A percentile compares a stretch with the other conserved stretches of the same genome.
Evolutionary conservation across 2,113 vertebrate species (phyloP).

Genomic region (Oostethus manadensis): DNA sequence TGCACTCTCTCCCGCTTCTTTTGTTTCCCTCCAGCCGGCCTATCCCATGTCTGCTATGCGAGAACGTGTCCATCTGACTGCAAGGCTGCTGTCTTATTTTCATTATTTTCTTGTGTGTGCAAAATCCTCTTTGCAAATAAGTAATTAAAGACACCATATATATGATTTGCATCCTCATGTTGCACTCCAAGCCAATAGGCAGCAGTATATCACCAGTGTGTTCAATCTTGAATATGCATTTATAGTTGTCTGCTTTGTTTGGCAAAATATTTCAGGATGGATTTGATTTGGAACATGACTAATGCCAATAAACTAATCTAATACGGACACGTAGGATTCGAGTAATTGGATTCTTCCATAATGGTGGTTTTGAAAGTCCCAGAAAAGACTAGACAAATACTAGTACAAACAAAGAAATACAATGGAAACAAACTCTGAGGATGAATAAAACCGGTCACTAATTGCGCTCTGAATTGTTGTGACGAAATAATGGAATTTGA

Average conservation of each 20-base stretch:
- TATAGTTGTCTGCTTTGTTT: not conserved
- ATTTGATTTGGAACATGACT: no score
- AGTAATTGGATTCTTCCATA: no score
- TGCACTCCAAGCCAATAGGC: constrained; percentile 1
- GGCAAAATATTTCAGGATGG: not conserved
- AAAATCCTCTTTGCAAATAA: not conserved
- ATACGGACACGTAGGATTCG: no score
- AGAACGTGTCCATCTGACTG: constrained; percentile 33
- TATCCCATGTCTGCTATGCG: constrained; percentile 60
- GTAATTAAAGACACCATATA: not conserved
- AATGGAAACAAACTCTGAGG: no score
- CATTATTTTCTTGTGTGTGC: constrained; percentile 7
- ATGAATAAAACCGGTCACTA: no score
- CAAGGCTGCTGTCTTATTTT: constrained; percentile 23
- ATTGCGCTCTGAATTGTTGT: no score
- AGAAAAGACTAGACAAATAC: no score
- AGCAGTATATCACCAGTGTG: not conserved
- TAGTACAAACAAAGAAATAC: no score
- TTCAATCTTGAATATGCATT: not conserved
- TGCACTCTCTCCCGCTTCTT: constrained; percentile 62
- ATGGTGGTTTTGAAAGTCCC: no score
- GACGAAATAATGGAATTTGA: no score
- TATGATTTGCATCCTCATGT: not conserved
- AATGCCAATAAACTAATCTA: no score
- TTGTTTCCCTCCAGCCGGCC: constrained; percentile 47